Conservation (phyloP, 1,140 invertebrate species). For the Nebria ingens region DNA sequence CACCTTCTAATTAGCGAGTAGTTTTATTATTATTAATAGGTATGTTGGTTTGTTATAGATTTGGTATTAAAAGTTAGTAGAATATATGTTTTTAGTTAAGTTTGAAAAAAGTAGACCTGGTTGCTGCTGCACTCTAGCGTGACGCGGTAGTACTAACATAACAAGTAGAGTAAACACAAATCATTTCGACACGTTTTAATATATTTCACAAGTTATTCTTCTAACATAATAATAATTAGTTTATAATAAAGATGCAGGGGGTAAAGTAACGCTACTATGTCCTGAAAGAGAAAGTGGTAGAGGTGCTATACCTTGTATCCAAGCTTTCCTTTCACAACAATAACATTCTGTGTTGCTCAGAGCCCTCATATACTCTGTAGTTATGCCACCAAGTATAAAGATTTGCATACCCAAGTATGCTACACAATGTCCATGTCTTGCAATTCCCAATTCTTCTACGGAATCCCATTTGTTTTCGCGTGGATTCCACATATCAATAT, state of each 20-base stretch:
- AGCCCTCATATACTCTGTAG: constrained; percentile 47
- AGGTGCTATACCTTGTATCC: constrained; percentile 43
- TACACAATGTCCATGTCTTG: constrained; percentile 48
- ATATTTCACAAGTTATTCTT: too few species aligned
- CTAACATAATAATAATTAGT: not conserved
- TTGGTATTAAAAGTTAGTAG: too few species aligned
- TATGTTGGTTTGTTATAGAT: too few species aligned
- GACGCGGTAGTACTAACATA: not conserved
- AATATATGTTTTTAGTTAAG: too few species aligned
- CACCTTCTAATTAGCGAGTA: too few species aligned
- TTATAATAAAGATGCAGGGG: constrained; percentile 41
- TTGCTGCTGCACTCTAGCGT: not conserved
- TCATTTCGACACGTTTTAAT: too few species aligned
- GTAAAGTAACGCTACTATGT: constrained; percentile 44
- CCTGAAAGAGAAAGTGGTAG: constrained; percentile 46
- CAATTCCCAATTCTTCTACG: constrained; percentile 43
- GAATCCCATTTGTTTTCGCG: constrained; percentile 39
- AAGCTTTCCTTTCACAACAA: constrained; percentile 41
- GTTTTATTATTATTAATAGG: too few species aligned
- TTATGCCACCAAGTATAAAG: constrained; percentile 49
- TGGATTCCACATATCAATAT: constrained; percentile 46
- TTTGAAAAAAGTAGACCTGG: too few species aligned
- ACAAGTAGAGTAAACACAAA: not conserved
- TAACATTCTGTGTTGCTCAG: constrained; percentile 49
- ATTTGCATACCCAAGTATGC: constrained; percentile 47